Conservation (phyloP, 2,888 invertebrate species). For the Agrilus biguttatus region DNA sequence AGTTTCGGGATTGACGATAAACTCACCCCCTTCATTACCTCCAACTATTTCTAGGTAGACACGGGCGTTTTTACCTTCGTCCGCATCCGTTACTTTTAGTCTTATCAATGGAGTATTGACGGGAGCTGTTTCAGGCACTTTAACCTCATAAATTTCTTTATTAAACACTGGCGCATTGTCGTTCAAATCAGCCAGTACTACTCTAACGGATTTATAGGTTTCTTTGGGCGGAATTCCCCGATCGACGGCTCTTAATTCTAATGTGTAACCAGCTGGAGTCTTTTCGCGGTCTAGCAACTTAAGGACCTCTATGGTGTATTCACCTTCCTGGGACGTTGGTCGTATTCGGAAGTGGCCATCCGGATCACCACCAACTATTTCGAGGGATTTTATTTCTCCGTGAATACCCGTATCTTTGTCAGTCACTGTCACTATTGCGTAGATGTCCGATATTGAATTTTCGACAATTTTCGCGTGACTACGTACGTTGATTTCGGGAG, state of each 20-base stretch:
- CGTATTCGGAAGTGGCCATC: constrained; percentile 76
- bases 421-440: constrained; percentile 73
- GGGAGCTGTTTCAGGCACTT: constrained; percentile 79
- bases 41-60: constrained; percentile 81
- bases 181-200: constrained; percentile 66
- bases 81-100: constrained; percentile 74
- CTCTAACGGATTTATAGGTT: constrained; percentile 67
- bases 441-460: constrained; percentile 69
- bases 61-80: constrained; percentile 69
- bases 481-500: constrained; percentile 71
- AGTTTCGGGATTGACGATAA: constrained; percentile 72
- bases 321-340: constrained; percentile 45
- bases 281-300: constrained; percentile 64
- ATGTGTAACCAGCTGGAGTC: constrained; percentile 69
- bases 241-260: constrained; percentile 76
- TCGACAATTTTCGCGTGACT: constrained; percentile 69
- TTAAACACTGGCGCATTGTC: constrained; percentile 82
- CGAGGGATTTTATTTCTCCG: constrained; percentile 67
- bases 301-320: constrained; percentile 68
- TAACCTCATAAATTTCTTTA: constrained; percentile 73
- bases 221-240: constrained; percentile 64
- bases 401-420: constrained; percentile 76
- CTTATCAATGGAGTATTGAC: constrained; percentile 77
- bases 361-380: constrained; percentile 81
- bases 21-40: constrained; percentile 82